phyloP scores from a whole-genome alignment of 2,113 vertebrate genomes.

The Halichoerus grypus region DNA sequence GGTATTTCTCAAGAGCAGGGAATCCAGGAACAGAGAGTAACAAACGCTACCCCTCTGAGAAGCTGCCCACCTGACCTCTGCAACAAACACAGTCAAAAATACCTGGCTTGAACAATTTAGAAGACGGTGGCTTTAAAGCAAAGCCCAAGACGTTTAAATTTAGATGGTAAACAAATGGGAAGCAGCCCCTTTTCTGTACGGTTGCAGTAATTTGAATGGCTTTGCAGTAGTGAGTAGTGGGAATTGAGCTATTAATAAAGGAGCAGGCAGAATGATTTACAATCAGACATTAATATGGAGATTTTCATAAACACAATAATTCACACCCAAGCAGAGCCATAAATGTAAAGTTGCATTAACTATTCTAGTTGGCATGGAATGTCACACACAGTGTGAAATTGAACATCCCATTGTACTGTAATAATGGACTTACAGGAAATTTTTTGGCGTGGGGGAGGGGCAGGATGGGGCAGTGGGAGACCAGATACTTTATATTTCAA shows the following conservation, averaged over 20 bases:
- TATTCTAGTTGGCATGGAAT: conserved; percentile 57
- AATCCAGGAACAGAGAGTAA: background rate
- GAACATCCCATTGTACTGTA: conserved; percentile 79
- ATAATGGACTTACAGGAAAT: conserved; percentile 73
- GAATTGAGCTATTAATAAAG: conserved; percentile 65
- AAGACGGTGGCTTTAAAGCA: conserved; percentile 56
- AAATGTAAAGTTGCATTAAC: conserved; percentile 80
- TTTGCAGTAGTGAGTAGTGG: conserved; percentile 65
- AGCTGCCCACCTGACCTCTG: conserved; percentile 49
- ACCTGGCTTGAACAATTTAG: conserved; percentile 66
- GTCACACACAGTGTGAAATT: conserved; percentile 73
- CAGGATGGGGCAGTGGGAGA: background rate
- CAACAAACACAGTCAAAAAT: conserved; percentile 39
- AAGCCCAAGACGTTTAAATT: conserved; percentile 63
- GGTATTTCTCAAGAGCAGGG: background rate
- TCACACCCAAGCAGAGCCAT: conserved; percentile 77
- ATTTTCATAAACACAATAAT: conserved; percentile 72
- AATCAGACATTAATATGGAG: conserved; percentile 64
- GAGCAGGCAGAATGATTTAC: conserved; percentile 80
- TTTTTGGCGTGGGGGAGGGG: conserved; percentile 42
- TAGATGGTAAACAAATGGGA: conserved; percentile 75
- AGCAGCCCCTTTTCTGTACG: conserved; percentile 13
- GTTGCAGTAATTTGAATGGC: conserved; percentile 63
- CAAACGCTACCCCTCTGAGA: conserved; percentile 40
- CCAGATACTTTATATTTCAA: conserved; percentile 28